Evolutionary conservation across 2,888 invertebrate genomes (phyloP), one percentile per base, ranked within the genome.

Genomic region (Pammene fasciana): DNA sequence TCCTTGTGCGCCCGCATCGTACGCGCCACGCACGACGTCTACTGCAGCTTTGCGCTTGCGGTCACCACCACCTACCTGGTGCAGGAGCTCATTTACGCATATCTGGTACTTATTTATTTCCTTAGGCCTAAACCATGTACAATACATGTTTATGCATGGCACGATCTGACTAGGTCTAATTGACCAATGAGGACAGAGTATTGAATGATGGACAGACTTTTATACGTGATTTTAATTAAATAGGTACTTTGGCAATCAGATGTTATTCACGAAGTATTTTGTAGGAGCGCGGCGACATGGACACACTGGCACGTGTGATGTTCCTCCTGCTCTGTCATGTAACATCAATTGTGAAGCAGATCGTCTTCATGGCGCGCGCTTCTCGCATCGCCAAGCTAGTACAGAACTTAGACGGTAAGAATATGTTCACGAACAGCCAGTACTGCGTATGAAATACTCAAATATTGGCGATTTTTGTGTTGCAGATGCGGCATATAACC

Each of bases 281-380:
- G 56, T 77, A 88, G 86, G 86, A 82, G 72, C 84, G 83, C 18
- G 71, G 67, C 46, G 86, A 90, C 71, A 86, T 91, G 88, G 84
- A 81, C 18, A 84, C 85, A 76, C 75, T 92, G 72, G 82, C 90
- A 9, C 86, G 87, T 26, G 91, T 90, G 68, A 84, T 91, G 89
- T 91, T 91, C 75, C 81, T 92, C 72, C 80, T 91, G 74, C 83
- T 92, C 68, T 91, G 91, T 73, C 92, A 91, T 79, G 78, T 91
- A 67, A 90, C 91, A 9, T 88, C 90, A 5, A 77, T 89, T 71
- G 85, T 76, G 18, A 92, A 92, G 79, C 92, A 91, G 75, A 36
- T 86, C 26, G 85, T 86, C 52, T 88, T 92, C 75, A 79, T 82
- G 68, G n/a, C 46, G 4, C 76, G 79, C 50, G 82, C 83, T 5